A percentile compares a stretch with the other conserved stretches of the same genome.
Evolutionary conservation across 2,888 invertebrate species (phyloP).

Genomic region (Falcaria lacertinaria): DNA sequence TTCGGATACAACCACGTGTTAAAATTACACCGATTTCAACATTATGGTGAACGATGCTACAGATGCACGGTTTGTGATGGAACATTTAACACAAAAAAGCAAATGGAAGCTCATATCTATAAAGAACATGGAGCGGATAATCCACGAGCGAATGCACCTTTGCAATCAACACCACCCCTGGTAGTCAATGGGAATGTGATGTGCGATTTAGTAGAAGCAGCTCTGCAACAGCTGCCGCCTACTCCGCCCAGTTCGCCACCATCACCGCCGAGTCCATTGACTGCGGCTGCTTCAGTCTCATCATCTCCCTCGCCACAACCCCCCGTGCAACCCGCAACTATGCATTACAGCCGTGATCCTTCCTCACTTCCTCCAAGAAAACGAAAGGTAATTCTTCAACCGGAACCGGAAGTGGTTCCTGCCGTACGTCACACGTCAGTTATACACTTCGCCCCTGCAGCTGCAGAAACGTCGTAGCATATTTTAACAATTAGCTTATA

Average conservation of each 20-base stretch:
- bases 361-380: constrained; percentile 87
- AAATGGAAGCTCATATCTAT: constrained; percentile 92
- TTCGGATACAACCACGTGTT: constrained; percentile 95
- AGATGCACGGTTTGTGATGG: constrained; percentile 95
- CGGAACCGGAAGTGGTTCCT: constrained; percentile 66
- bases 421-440: constrained; percentile 82
- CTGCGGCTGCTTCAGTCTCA: constrained; percentile 38
- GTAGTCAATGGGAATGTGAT: constrained; percentile 56
- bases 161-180: constrained; percentile 46
- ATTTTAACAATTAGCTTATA: constrained; percentile 8
- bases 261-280: constrained; percentile 63
- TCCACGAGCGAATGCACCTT: constrained; percentile 54
- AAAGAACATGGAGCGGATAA: constrained; percentile 78
- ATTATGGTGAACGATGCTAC: constrained; percentile 94
- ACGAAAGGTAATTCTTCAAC: constrained; percentile 87
- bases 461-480: constrained; percentile 64
- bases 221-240: constrained; percentile 74
- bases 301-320: constrained; percentile 64
- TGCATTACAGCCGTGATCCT: constrained; percentile 52
- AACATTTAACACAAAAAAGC: constrained; percentile 93
- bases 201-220: constrained; percentile 68
- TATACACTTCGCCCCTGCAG: constrained; percentile 90
- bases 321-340: constrained; percentile 64
- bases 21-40: constrained; percentile 93
- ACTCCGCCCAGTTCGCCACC: constrained; percentile 80